These are phyloP conservation scores for Unio delphinus DNA, from an alignment of 2,888 invertebrate species.

Conservation along the genomic window DNA sequence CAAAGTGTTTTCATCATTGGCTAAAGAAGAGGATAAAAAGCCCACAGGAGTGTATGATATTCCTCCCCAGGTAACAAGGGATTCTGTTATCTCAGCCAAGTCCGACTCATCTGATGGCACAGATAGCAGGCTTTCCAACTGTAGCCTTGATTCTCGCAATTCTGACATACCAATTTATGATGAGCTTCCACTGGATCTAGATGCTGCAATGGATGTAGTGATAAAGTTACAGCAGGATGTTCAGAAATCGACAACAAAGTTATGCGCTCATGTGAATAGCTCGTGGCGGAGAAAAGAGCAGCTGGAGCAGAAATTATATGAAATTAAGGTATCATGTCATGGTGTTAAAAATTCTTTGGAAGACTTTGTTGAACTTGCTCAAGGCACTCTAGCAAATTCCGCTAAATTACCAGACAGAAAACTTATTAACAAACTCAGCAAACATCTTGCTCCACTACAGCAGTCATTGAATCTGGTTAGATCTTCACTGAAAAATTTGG, in stretches of 20 bases:
- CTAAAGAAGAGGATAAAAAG: slow-evolving; percentile 19
- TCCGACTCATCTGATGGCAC: slow-evolving; percentile 60
- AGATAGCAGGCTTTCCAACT: slow-evolving; percentile 53
- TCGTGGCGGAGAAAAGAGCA: slow-evolving; percentile 85
- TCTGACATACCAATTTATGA: slow-evolving; percentile 60
- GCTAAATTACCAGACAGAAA: slow-evolving; percentile 72
- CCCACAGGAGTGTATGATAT: slow-evolving; percentile 68
- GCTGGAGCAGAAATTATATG: slow-evolving; percentile 84
- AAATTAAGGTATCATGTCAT: slow-evolving; percentile 86
- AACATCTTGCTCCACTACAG: slow-evolving; percentile 60
- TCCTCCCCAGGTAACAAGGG: slow-evolving; percentile 72
- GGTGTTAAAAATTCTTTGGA: slow-evolving; percentile 85
- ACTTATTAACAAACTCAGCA: slow-evolving; percentile 58
- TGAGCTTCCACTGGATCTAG: slow-evolving; percentile 80
- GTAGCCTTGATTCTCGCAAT: slow-evolving; percentile 54
- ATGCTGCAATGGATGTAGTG: slow-evolving; percentile 83
- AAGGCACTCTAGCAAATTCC: slow-evolving; percentile 90
- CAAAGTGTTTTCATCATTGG: slow-evolving; percentile 29
- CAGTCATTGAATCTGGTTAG: slow-evolving; percentile 52
- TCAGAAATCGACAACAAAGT: slow-evolving; percentile 84
- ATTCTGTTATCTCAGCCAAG: slow-evolving; percentile 59
- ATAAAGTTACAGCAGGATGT: slow-evolving; percentile 85
- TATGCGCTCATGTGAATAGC: slow-evolving; percentile 82
- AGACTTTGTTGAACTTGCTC: slow-evolving; percentile 90
- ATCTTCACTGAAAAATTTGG: slow-evolving; percentile 51